Evolutionary conservation across 2,113 vertebrate species (phyloP).

Genomic region (Chionomys nivalis): DNA sequence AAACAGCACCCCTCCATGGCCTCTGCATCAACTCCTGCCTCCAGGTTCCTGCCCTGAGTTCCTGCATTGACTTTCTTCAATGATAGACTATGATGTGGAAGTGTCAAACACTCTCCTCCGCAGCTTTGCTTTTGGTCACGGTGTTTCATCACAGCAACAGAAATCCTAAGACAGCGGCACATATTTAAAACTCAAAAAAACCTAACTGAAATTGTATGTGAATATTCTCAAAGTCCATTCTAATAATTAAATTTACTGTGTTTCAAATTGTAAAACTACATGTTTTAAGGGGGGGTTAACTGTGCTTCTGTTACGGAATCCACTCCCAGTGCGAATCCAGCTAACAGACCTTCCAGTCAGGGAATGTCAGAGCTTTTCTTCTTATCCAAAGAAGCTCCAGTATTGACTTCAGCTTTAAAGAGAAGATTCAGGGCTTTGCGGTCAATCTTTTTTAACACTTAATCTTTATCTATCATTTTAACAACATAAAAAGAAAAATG

Average conservation of each 20-base stretch:
- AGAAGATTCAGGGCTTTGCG: constrained; percentile 8
- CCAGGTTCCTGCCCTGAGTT: neutral
- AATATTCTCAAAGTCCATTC: neutral
- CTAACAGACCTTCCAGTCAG: neutral
- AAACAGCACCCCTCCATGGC: neutral
- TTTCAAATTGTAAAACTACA: constrained; percentile 9
- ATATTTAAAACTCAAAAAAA: constrained; percentile 19
- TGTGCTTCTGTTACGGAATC: neutral
- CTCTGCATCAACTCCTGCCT: neutral
- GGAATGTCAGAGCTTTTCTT: neutral
- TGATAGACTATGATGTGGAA: neutral
- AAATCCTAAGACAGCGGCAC: neutral
- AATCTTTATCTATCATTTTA: constrained; percentile 13
- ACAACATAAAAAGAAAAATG: neutral
- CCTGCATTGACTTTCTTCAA: neutral
- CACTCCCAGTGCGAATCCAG: neutral
- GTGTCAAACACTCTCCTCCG: neutral
- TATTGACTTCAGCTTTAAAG: neutral
- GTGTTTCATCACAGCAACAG: neutral
- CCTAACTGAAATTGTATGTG: neutral
- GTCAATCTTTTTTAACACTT: neutral
- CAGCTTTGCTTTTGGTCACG: neutral
- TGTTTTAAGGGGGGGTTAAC: neutral
- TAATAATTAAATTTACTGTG: neutral
- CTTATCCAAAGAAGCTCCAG: too few species aligned